Conservation (phyloP, 2,113 vertebrate genomes). For the Eurypyga helias region DNA sequence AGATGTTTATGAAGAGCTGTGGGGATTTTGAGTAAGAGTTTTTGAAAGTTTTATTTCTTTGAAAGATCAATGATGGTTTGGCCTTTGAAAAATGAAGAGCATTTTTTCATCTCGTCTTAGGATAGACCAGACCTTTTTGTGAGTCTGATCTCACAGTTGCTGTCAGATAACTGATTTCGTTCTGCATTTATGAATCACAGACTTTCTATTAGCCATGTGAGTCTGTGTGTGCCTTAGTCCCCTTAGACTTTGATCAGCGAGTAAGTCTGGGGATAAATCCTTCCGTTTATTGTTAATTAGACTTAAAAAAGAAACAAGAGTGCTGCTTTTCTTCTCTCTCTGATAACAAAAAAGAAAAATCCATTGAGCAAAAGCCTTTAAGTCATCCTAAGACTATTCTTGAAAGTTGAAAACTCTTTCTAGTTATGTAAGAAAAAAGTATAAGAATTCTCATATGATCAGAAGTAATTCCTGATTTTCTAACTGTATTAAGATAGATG, state of each 20-base stretch:
- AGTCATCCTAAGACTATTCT: not conserved
- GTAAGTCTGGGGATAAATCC: not conserved
- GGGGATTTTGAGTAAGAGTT: not conserved
- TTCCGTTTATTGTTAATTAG: not conserved
- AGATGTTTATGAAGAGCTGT: not conserved
- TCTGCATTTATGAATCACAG: not conserved
- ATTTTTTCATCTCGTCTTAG: not conserved
- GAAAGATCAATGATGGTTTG: not conserved
- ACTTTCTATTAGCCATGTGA: not conserved
- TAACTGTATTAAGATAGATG: not conserved
- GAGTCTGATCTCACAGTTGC: not conserved
- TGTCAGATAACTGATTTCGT: not conserved
- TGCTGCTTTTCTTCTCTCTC: not conserved
- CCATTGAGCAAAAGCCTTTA: not conserved
- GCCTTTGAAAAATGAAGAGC: not conserved
- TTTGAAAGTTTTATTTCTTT: not conserved
- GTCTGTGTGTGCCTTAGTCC: not conserved
- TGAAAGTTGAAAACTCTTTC: not conserved
- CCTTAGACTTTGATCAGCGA: not conserved
- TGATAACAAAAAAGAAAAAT: not conserved
- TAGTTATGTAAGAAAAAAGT: not conserved
- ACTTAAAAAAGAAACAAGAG: not conserved
- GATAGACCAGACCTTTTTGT: not conserved
- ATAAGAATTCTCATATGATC: not conserved
- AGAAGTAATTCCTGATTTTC: not conserved